Conservation (phyloP, 2,888 invertebrate species). For the Ephialtes manifestator region DNA sequence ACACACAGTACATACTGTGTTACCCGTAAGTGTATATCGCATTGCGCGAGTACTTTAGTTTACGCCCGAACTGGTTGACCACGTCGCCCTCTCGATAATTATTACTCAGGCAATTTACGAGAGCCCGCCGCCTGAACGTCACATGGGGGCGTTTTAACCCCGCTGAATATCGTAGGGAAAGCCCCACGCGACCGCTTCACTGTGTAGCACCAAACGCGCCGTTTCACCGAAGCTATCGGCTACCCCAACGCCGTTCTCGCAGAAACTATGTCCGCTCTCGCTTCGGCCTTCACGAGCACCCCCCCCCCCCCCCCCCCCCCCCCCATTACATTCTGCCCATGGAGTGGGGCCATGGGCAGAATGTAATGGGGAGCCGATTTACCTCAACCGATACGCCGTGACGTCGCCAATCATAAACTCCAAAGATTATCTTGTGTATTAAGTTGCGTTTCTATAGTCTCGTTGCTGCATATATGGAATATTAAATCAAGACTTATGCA, state of each 20-base stretch:
- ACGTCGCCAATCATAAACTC: conserved; percentile 62
- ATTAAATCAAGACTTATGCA: background rate
- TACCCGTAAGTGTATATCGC: conserved; percentile 34
- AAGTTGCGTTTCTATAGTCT: conserved; percentile 23
- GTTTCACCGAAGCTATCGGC: conserved; percentile 51
- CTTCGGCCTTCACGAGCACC: conserved; percentile 16
- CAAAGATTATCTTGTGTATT: conserved; percentile 54
- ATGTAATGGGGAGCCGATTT: conserved; percentile 61
- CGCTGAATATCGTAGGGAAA: conserved; percentile 26
- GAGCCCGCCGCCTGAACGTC: conserved; percentile 28
- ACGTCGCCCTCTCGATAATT: conserved; percentile 61
- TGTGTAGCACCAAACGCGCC: conserved; percentile 4
- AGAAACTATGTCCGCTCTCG: conserved; percentile 41
- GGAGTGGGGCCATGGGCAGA: too few species aligned
- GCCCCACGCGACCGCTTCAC: conserved; percentile 35
- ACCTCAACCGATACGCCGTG: conserved; percentile 59
- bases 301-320: too few species aligned
- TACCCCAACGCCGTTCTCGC: conserved; percentile 41
- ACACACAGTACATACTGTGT: conserved; percentile 43
- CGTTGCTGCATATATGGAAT: background rate
- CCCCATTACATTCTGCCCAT: too few species aligned
- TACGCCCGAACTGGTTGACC: conserved; percentile 44
- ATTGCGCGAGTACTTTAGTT: conserved; percentile 38
- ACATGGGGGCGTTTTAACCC: conserved; percentile 49
- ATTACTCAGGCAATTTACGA: conserved; percentile 68